Conservation (phyloP, 2,888 invertebrate species). For the Plebejus argus region DNA sequence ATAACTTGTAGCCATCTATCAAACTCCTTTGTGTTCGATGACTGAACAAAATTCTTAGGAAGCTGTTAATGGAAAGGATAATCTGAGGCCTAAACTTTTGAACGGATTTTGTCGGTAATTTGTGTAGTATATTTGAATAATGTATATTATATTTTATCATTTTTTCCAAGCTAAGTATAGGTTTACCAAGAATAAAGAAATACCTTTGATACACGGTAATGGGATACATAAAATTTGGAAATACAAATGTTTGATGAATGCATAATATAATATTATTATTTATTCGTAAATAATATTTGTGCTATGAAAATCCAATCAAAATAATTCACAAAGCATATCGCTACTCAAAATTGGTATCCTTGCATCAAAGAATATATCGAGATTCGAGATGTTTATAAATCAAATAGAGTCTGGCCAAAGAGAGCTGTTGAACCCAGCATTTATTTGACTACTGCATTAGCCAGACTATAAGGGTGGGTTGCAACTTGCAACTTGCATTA, state of each 20-base stretch:
- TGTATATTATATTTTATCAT: background rate
- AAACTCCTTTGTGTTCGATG: slow-evolving; percentile 19
- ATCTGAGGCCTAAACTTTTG: background rate
- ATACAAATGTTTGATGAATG: background rate
- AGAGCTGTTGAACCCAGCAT: too few species aligned
- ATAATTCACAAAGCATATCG: background rate
- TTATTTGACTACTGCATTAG: too few species aligned
- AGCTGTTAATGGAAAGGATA: background rate
- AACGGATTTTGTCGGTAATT: background rate
- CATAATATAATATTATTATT: background rate
- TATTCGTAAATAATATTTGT: background rate
- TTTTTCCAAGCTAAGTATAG: background rate
- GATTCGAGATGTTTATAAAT: too few species aligned
- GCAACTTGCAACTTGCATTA: too few species aligned
- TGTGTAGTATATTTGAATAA: background rate
- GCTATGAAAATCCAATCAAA: background rate
- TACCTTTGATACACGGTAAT: too few species aligned
- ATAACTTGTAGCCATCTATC: slow-evolving; percentile 1
- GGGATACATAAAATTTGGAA: too few species aligned
- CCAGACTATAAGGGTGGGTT: too few species aligned
- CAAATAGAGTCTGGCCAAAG: too few species aligned
- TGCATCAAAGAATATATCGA: background rate
- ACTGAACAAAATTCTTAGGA: background rate
- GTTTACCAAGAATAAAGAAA: too few species aligned
- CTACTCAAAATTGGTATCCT: background rate